Conservation (phyloP, 2,797 vertebrate genomes). For the Ficedula albicollis region DNA sequence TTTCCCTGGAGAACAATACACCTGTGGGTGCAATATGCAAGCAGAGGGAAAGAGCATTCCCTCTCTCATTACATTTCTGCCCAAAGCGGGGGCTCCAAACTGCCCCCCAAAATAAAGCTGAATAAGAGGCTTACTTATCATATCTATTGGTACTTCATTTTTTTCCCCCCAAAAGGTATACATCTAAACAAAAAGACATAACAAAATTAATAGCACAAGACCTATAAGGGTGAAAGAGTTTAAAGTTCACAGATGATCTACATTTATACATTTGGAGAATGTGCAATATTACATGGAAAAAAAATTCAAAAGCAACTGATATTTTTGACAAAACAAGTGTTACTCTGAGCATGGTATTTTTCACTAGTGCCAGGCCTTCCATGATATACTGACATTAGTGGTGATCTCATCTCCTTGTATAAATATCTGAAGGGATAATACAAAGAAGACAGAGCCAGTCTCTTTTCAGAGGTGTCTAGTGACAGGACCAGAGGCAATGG, state of each 20-base stretch:
- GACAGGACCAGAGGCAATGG: background rate
- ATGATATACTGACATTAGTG: background rate
- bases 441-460: background rate
- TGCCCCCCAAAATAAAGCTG: background rate
- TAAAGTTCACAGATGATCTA: background rate
- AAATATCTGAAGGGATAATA: background rate
- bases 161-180: rapidly evolving
- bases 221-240: background rate
- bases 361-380: background rate
- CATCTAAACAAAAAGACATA: background rate
- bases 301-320: background rate
- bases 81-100: background rate
- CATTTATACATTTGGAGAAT: background rate
- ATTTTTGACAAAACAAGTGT: background rate
- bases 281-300: background rate
- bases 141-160: background rate
- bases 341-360: background rate
- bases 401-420: background rate
- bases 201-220: background rate
- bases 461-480: background rate
- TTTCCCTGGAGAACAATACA: background rate
- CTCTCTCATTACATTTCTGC: background rate
- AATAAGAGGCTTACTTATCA: background rate
- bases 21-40: background rate
- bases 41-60: background rate